phyloP scores from a whole-genome alignment of 2,797 vertebrate species.

The Epinephelus malabaricus region DNA sequence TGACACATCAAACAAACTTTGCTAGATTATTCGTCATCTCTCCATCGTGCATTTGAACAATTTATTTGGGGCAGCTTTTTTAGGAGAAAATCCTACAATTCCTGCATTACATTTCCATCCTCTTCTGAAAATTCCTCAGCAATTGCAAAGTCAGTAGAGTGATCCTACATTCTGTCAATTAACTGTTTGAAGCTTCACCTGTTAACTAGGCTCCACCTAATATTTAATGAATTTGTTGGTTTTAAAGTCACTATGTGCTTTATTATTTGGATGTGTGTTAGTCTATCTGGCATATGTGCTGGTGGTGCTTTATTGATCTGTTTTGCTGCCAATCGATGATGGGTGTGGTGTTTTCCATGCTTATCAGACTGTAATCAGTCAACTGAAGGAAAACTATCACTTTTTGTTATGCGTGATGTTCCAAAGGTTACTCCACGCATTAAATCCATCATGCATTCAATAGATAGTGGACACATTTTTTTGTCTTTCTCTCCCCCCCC shows the following conservation, averaged over 20 bases:
- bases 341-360: constrained; percentile 87
- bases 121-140: not conserved
- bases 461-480: constrained; percentile 66
- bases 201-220: constrained; percentile 41
- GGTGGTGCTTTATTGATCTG: constrained; percentile 85
- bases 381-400: constrained; percentile 86
- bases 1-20: constrained; percentile 29
- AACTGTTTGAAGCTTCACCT: constrained; percentile 20
- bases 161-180: constrained; percentile 36
- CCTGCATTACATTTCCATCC: constrained; percentile 6
- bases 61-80: constrained; percentile 18
- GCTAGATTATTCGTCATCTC: constrained; percentile 18
- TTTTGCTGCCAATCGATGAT: constrained; percentile 86
- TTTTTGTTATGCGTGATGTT: constrained; percentile 83
- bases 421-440: constrained; percentile 81
- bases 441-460: constrained; percentile 77
- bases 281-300: constrained; percentile 69
- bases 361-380: constrained; percentile 89
- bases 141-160: constrained; percentile 10
- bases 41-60: constrained; percentile 31
- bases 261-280: constrained; percentile 69
- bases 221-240: constrained; percentile 41
- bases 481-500: constrained; percentile 35
- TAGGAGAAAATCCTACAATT: constrained; percentile 2
- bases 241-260: constrained; percentile 49